Percentiles rank a stretch among this genome's conserved stretches.
Evolutionary conservation across 2,113 vertebrate species (phyloP).

Genomic region (Coregonus clupeaformis): DNA sequence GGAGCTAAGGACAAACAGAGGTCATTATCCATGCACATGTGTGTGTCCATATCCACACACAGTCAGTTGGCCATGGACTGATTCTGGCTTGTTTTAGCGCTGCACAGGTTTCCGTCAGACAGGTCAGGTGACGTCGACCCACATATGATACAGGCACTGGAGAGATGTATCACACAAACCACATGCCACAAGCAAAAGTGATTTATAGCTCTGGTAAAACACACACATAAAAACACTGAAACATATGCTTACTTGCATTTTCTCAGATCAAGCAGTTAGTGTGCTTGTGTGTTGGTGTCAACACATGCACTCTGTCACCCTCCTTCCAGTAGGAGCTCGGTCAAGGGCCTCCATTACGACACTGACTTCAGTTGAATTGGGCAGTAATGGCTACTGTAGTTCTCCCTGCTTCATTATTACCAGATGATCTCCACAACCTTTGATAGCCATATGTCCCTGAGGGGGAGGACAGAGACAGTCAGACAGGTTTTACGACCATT

Average conservation of each 20-base stretch:
- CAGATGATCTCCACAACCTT: constrained; percentile 59
- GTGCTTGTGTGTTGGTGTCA: background rate
- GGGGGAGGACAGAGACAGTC: constrained; percentile 32
- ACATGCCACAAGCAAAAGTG: constrained; percentile 17
- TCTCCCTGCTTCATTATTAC: constrained; percentile 61
- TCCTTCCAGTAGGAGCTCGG: constrained; percentile 5
- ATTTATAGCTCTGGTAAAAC: constrained; percentile 7
- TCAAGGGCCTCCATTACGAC: constrained; percentile 17
- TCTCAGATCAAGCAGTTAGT: no score
- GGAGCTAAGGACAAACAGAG: no score
- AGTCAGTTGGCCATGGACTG: background rate
- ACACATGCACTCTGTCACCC: background rate
- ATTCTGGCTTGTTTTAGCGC: background rate
- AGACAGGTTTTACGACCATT: constrained; percentile 46
- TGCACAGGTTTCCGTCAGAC: constrained; percentile 49
- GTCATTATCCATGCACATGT: no score
- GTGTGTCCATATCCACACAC: no score
- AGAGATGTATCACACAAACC: constrained; percentile 23
- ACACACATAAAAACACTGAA: background rate
- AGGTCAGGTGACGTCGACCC: constrained; percentile 53
- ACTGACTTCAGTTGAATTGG: constrained; percentile 59
- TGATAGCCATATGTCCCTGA: constrained; percentile 37
- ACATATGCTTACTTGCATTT: background rate
- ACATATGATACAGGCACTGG: constrained; percentile 7
- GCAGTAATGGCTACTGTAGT: constrained; percentile 52